Evolutionary conservation across 2,797 vertebrate species (phyloP), one percentile per base, ranked within the genome.

Genomic region (Pipistrellus pipistrellus): DNA sequence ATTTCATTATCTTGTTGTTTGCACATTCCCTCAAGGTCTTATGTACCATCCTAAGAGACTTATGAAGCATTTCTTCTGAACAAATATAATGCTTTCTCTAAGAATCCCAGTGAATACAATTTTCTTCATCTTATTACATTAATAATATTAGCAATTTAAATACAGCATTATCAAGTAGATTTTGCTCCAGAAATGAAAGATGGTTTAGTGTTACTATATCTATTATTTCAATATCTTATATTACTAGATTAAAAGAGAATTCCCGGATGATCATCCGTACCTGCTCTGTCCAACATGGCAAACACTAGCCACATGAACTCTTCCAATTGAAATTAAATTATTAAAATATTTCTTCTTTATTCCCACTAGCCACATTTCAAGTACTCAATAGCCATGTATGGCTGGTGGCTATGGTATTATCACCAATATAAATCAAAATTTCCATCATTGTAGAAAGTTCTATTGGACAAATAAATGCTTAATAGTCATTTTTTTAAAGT

Each of bases 91-190:
- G 27, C 35, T 88, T 80, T 85, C 32, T 94, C 78, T 91, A 93
- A 83, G 84, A 96, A 87, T 73, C 66, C 76, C 68, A 59, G 76
- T 89, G 72, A 93, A 76, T 81, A 59, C 35, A 95, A 44, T 95
- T 95, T 95, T 89, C 75, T 62, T 27, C 23, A 44, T 92, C 59
- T 92, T 90, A 86, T 88, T 88, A 23, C 83, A 95, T 94, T 89
- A 95, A 88, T 88, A 81, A 77, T 84, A 95, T 96, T 95, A 95
- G 71, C 69, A 96, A 94, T 76, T 95, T 87, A 91, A 95, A 92
- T 93, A 15, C 71, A 81, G 48, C 59, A 75, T 94, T 95, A 69
- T 55, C 53, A 73, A 76, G 25, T 90, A 90, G 66, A 73, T 73
- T 88, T 93, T 91, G 38, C 84, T 95, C 13, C 48, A 94, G 71